A percentile compares a stretch with the other conserved stretches of the same genome.
These are phyloP conservation scores for Mobula birostris DNA, from an alignment of 2,113 vertebrate genomes.

Conservation along the genomic window DNA sequence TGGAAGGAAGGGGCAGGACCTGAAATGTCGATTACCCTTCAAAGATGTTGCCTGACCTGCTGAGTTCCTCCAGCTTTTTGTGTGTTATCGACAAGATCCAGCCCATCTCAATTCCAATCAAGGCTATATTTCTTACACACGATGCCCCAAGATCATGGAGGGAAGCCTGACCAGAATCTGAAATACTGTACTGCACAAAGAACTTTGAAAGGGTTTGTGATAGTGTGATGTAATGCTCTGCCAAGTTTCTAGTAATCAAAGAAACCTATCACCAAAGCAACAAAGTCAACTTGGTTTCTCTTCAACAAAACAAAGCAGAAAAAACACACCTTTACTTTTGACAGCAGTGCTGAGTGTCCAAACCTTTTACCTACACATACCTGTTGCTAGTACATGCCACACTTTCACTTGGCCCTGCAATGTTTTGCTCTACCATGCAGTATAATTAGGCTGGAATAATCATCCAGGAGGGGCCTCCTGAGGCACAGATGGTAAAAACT, in stretches of 20 bases:
- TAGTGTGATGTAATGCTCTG: not conserved
- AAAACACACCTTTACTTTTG: not conserved
- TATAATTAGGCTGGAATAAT: slow-evolving; percentile 12
- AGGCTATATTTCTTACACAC: not conserved
- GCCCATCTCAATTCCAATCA: not conserved
- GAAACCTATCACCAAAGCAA: not conserved
- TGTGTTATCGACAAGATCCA: too few species aligned
- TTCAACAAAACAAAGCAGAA: not conserved
- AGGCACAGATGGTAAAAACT: not conserved
- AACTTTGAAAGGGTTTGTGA: not conserved
- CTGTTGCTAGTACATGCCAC: not conserved
- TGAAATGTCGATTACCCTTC: too few species aligned
- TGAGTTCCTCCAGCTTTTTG: too few species aligned
- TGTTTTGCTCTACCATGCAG: not conserved
- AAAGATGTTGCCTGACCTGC: too few species aligned
- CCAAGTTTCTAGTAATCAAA: not conserved
- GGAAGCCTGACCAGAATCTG: not conserved
- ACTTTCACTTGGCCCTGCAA: not conserved
- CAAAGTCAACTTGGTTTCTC: not conserved
- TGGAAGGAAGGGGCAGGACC: too few species aligned
- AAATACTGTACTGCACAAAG: not conserved
- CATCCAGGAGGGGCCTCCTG: not conserved
- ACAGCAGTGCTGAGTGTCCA: not conserved
- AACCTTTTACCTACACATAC: not conserved
- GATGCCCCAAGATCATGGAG: not conserved